phyloP scores from a whole-genome alignment of 2,888 invertebrate genomes.

The Leptinotarsa tumamoca region DNA sequence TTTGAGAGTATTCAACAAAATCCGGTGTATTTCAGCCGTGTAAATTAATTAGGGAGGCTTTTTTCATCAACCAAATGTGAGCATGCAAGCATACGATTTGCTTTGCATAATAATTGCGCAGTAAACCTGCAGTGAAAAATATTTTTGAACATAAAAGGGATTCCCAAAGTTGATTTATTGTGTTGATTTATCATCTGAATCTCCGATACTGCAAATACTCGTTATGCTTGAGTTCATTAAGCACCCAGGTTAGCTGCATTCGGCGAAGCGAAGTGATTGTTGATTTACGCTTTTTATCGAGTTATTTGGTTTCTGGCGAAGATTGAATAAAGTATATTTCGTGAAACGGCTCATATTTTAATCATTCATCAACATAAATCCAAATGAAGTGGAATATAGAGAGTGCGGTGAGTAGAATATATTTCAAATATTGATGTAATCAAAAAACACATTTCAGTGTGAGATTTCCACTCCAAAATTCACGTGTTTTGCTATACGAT shows the following conservation, averaged over 20 bases:
- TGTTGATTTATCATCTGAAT: conserved; percentile 1
- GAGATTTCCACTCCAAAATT: no score
- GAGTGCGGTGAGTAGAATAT: no score
- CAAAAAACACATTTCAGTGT: no score
- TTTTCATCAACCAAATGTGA: not conserved
- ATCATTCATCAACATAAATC: no score
- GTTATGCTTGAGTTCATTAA: not conserved
- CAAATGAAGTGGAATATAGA: no score
- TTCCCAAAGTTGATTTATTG: conserved; percentile 11
- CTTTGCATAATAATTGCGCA: conserved; percentile 2
- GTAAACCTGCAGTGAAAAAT: conserved; percentile 13
- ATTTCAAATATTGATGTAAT: no score
- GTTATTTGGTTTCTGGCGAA: no score
- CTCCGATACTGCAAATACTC: not conserved
- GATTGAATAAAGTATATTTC: no score
- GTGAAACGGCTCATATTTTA: no score
- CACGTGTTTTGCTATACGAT: no score
- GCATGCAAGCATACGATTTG: conserved; percentile 14
- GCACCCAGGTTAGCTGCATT: not conserved
- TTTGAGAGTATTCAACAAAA: not conserved
- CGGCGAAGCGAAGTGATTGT: not conserved
- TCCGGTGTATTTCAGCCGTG: not conserved
- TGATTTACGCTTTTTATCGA: not conserved
- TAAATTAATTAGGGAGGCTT: not conserved
- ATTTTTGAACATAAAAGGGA: not conserved